A percentile compares a stretch with the other conserved stretches of the same genome.
phyloP scores from a whole-genome alignment of 2,113 vertebrate genomes.

The Crotophaga sulcirostris region DNA sequence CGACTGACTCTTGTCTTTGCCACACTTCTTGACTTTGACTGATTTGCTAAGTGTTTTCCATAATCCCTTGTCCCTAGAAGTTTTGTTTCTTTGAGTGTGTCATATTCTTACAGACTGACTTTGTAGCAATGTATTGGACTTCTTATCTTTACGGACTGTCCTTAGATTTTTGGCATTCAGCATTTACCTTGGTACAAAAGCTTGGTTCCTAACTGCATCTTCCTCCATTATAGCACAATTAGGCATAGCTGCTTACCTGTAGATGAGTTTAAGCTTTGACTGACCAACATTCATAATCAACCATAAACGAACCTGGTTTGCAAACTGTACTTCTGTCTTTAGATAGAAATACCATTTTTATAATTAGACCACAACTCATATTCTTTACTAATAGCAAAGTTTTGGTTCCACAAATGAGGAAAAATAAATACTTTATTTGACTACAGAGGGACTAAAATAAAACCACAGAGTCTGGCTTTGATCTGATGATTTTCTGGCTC shows the following conservation, averaged over 20 bases:
- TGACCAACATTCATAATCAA: background rate
- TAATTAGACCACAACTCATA: background rate
- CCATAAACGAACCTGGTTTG: background rate
- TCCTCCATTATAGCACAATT: background rate
- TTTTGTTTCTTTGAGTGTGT: background rate
- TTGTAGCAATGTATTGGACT: background rate
- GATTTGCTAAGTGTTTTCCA: background rate
- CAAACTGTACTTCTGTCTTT: background rate
- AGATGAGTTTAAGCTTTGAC: background rate
- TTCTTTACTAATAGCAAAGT: background rate
- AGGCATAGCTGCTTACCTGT: background rate
- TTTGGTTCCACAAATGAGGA: background rate
- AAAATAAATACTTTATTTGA: background rate
- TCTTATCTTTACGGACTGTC: background rate
- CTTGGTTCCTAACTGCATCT: background rate
- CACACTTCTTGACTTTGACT: background rate
- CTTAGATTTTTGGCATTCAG: background rate
- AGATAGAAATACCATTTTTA: background rate
- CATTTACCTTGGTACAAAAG: background rate
- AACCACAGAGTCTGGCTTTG: constrained; percentile 2
- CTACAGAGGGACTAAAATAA: background rate
- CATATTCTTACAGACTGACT: background rate
- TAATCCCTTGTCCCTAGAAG: background rate
- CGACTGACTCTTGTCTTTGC: background rate
- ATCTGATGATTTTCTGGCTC: background rate